These are phyloP conservation scores for Rhyacophila evoluta DNA, from an alignment of 2,888 invertebrate species.

Conservation along the genomic window DNA sequence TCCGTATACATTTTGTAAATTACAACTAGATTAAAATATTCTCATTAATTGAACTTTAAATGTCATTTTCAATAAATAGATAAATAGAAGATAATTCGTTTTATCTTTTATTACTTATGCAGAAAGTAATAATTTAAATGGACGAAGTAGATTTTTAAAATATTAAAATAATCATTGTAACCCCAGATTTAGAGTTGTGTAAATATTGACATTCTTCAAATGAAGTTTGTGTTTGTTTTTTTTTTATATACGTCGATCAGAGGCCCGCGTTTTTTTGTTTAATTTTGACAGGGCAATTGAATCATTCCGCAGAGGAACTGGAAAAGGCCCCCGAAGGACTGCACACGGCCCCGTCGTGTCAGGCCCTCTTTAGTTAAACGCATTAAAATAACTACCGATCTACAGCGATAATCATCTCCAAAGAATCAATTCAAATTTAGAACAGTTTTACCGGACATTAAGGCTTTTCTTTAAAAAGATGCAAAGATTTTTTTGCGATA, in stretches of 20 bases:
- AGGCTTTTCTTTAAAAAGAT: constrained; percentile 6
- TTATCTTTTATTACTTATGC: background rate
- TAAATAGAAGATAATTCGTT: background rate
- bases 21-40: background rate
- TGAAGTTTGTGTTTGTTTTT: background rate
- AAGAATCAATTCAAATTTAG: constrained; percentile 26
- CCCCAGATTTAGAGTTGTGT: background rate
- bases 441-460: constrained; percentile 45
- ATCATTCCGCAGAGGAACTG: background rate
- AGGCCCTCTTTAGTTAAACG: background rate
- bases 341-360: background rate
- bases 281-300: background rate
- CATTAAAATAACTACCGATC: constrained; percentile 27
- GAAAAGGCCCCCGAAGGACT: background rate
- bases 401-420: constrained; percentile 42
- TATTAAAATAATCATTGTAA: background rate
- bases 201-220: background rate
- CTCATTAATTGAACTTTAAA: background rate
- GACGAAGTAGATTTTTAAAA: background rate
- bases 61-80: background rate
- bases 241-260: background rate
- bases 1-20: constrained; percentile 1
- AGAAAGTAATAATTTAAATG: too few species aligned
- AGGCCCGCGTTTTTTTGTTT: constrained; percentile 20
- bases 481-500: background rate